These are phyloP conservation scores for Campopleginae sp. DNA, from an alignment of 2,888 invertebrate species.

Conservation along the genomic window DNA sequence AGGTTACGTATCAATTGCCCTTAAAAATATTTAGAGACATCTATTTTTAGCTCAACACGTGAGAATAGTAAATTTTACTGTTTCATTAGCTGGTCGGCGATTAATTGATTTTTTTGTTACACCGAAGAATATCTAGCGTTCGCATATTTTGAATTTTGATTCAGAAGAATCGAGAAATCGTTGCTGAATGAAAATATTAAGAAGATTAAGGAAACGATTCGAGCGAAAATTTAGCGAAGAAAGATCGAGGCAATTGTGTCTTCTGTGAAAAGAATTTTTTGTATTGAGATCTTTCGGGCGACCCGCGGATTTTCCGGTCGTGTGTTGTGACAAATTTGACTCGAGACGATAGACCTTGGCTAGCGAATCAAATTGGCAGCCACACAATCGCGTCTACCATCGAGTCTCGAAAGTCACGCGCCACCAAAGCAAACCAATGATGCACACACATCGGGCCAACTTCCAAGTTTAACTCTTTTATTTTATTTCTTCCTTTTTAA, in stretches of 20 bases:
- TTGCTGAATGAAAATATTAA: neutral
- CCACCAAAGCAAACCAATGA: slow-evolving; percentile 43
- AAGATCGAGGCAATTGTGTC: neutral
- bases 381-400: slow-evolving; percentile 34
- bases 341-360: slow-evolving; percentile 42
- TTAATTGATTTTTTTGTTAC: neutral
- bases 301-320: slow-evolving; percentile 12
- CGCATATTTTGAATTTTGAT: neutral
- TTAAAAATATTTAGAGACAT: neutral
- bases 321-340: slow-evolving; percentile 21
- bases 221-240: neutral
- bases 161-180: neutral
- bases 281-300: slow-evolving; percentile 3
- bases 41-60: neutral
- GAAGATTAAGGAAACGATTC: neutral
- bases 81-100: neutral
- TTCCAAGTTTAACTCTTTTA: slow-evolving; percentile 46
- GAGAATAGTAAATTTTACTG: neutral
- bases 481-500: neutral
- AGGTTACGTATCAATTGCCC: neutral
- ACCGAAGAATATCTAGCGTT: neutral
- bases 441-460: slow-evolving; percentile 35
- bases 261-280: slow-evolving; percentile 15
- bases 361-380: slow-evolving; percentile 45
- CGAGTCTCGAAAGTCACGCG: slow-evolving; percentile 42